Evolutionary conservation across 2,113 vertebrate genomes (phyloP).

Genomic region (Corvus moneduloides): DNA sequence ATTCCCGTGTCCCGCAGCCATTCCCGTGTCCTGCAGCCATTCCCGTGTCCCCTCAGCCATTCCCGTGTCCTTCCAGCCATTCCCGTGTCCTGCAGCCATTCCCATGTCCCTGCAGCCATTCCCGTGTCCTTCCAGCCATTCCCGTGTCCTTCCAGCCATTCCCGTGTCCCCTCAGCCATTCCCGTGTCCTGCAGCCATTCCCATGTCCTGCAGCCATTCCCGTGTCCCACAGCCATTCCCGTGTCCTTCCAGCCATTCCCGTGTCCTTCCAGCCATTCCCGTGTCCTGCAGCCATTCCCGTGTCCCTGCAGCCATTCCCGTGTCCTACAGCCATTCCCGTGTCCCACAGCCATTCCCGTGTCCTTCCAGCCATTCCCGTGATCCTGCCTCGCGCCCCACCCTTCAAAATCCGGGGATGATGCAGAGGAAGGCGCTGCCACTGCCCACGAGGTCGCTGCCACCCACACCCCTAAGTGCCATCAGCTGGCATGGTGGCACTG

Average conservation of each 20-base stretch:
- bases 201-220: not conserved
- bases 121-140: too few relatives aligned
- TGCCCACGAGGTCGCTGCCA: rapidly evolving
- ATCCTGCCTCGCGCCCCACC: not conserved
- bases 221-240: too few relatives aligned
- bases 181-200: not conserved
- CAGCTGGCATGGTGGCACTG: not conserved
- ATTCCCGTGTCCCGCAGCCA: too few relatives aligned
- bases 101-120: not conserved
- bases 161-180: not conserved
- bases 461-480: not conserved
- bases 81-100: too few relatives aligned
- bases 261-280: not conserved
- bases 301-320: not conserved
- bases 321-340: rapidly evolving
- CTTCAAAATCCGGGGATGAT: not conserved
- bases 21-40: rapidly evolving
- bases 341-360: not conserved
- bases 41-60: not conserved
- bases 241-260: not conserved
- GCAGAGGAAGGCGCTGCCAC: rapidly evolving
- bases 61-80: not conserved
- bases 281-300: not conserved
- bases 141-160: not conserved
- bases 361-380: not conserved